Conservation (phyloP, 2,888 invertebrate species). For the Sialis fuliginosa region DNA sequence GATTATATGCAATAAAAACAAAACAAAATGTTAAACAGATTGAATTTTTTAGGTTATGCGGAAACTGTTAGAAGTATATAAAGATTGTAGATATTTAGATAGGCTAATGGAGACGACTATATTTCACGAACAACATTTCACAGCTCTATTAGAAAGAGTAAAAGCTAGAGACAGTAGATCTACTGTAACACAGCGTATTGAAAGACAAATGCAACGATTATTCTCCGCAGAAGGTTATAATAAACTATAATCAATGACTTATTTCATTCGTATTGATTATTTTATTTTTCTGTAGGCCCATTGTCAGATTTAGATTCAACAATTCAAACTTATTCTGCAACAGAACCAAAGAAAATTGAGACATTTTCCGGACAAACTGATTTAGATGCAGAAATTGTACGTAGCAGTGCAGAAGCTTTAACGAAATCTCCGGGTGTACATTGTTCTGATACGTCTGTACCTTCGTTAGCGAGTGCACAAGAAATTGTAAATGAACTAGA, state of each 20-base stretch:
- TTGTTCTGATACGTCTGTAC: background rate
- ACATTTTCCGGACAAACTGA: constrained; percentile 4
- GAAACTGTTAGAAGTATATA: constrained; percentile 63
- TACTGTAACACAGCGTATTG: constrained; percentile 1
- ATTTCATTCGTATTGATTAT: background rate
- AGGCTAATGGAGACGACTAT: constrained; percentile 70
- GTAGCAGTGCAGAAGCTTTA: background rate
- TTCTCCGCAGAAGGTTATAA: constrained; percentile 4
- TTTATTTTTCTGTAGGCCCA: no score
- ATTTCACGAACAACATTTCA: constrained; percentile 68
- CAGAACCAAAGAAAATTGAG: background rate
- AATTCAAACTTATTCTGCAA: background rate
- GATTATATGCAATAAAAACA: no score
- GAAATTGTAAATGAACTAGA: background rate
- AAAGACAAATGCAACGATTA: constrained; percentile 4
- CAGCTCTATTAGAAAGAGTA: constrained; percentile 51
- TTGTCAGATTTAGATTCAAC: background rate
- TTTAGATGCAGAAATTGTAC: constrained; percentile 1
- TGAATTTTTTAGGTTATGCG: constrained; percentile 42
- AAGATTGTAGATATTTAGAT: constrained; percentile 73
- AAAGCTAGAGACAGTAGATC: constrained; percentile 1
- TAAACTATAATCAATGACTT: background rate
- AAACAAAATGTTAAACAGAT: constrained; percentile 12
- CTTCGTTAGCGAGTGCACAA: background rate
- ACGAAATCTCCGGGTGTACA: background rate